A percentile compares a stretch with the other conserved stretches of the same genome.
Conservation (phyloP, 2,797 vertebrate genomes). For the Clarias fuscus region DNA sequence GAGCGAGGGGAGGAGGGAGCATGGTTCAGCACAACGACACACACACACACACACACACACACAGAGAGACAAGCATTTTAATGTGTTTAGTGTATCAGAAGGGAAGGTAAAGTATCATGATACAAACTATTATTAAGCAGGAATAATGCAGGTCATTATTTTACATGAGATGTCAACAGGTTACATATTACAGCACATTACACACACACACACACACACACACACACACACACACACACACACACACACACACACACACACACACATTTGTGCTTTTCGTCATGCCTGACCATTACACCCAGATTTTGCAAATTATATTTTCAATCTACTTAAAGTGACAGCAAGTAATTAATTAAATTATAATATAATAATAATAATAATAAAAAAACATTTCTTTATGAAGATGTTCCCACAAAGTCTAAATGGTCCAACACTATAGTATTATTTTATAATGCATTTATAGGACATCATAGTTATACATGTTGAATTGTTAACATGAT, state of each 20-base stretch:
- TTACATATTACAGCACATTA: background rate
- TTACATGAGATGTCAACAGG: background rate
- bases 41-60: slow-evolving; percentile 45
- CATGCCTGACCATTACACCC: background rate
- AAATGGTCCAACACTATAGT: background rate
- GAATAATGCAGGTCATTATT: background rate
- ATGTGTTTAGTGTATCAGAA: background rate
- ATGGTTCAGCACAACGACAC: slow-evolving; percentile 27
- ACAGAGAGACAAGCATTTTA: slow-evolving; percentile 38
- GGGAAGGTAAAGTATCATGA: background rate
- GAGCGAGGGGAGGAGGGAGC: slow-evolving; percentile 49
- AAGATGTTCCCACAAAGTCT: background rate
- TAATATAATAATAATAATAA: too few species aligned
- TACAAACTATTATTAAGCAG: background rate
- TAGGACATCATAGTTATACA: background rate
- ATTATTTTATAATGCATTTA: background rate
- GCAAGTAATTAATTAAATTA: background rate
- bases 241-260: background rate
- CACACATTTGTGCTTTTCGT: background rate
- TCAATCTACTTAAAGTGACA: background rate
- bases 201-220: background rate
- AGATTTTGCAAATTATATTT: background rate
- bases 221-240: background rate
- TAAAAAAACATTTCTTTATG: background rate
- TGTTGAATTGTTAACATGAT: too few species aligned